A percentile compares a stretch with the other conserved stretches of the same genome.
phyloP scores from a whole-genome alignment of 1,140 invertebrate species.

The Mizuhopecten yessoensis region DNA sequence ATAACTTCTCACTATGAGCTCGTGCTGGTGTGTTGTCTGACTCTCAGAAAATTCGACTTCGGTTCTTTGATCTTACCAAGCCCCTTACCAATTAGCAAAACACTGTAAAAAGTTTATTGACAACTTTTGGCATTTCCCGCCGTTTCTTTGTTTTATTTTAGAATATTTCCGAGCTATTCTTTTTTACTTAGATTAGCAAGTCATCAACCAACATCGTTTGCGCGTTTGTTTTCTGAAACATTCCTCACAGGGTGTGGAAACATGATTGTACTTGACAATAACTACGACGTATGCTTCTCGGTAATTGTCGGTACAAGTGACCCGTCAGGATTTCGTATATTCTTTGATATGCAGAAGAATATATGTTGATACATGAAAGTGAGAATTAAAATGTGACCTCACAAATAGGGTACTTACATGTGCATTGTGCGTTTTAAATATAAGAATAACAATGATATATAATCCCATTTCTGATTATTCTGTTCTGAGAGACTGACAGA shows the following conservation, averaged over 20 bases:
- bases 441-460: too few relatives aligned
- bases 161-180: neutral
- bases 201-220: conserved; percentile 4
- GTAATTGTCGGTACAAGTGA: too few relatives aligned
- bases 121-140: conserved; percentile 10
- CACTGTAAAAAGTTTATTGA: neutral
- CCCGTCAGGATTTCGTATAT: too few relatives aligned
- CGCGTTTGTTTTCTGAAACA: neutral
- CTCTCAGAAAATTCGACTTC: neutral
- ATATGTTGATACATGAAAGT: too few relatives aligned
- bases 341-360: too few relatives aligned
- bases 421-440: too few relatives aligned
- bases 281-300: neutral
- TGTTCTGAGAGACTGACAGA: too few relatives aligned
- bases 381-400: too few relatives aligned
- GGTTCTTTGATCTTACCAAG: conserved; percentile 15
- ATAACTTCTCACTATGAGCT: neutral
- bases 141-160: conserved; percentile 5
- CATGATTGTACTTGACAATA: neutral
- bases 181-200: neutral
- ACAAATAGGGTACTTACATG: too few relatives aligned
- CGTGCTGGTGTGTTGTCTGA: neutral
- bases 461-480: too few relatives aligned
- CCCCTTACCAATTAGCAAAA: neutral
- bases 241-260: neutral